These are phyloP conservation scores for Cyprinodon tularosa DNA, from an alignment of 2,113 vertebrate species.

Conservation along the genomic window DNA sequence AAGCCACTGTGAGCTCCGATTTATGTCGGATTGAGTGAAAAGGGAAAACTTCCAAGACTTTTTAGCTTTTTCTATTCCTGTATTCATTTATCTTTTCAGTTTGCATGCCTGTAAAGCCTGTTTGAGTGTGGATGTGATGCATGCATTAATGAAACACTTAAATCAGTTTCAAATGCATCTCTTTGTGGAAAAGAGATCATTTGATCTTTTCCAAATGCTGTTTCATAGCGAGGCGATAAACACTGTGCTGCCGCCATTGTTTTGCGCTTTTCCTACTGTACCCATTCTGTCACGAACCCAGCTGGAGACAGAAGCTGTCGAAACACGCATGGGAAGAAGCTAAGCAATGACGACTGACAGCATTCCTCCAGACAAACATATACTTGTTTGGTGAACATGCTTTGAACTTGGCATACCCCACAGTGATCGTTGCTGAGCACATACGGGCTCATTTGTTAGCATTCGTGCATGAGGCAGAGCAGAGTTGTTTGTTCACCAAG, in stretches of 20 bases:
- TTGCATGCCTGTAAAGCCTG: neutral
- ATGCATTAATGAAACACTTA: neutral
- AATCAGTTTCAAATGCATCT: neutral
- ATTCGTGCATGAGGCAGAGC: constrained; percentile 8
- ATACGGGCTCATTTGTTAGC: constrained; percentile 24
- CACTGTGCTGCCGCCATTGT: neutral
- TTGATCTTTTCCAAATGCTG: constrained; percentile 7
- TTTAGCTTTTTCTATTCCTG: neutral
- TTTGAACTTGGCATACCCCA: constrained; percentile 39
- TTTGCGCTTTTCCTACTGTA: constrained; percentile 48
- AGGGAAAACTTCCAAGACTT: neutral
- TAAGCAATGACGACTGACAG: constrained; percentile 59
- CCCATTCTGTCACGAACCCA: constrained; percentile 67
- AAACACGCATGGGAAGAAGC: constrained; percentile 42
- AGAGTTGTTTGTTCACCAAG: constrained; percentile 20
- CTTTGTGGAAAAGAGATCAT: neutral
- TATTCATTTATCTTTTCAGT: neutral
- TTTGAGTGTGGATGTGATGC: neutral
- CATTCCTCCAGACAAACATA: constrained; percentile 59
- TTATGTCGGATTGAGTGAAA: neutral
- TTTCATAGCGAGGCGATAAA: neutral
- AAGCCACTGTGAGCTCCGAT: neutral
- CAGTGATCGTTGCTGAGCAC: constrained; percentile 12
- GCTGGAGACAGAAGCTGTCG: constrained; percentile 61
- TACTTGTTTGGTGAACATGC: constrained; percentile 21